Conservation (phyloP, 1,140 invertebrate genomes). For the Macrobrachium rosenbergii region DNA sequence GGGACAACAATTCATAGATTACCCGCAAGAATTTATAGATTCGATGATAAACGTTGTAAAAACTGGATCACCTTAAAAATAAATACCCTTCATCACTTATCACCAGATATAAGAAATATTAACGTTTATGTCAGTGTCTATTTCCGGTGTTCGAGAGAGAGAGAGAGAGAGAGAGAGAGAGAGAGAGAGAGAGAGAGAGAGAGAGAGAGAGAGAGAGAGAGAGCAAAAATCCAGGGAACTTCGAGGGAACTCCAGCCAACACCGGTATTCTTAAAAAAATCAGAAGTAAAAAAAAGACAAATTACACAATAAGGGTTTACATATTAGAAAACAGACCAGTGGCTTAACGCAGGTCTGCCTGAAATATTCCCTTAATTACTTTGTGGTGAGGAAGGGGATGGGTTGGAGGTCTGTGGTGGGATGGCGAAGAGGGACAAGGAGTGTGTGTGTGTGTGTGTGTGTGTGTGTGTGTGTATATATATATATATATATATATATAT, state of each 20-base stretch:
- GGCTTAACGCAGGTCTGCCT: neutral
- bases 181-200: conserved; percentile 3
- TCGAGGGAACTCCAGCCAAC: too few species aligned
- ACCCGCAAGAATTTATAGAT: too few species aligned
- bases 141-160: too few species aligned
- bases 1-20: too few species aligned
- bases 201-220: conserved; percentile 49
- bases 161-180: neutral
- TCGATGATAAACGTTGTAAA: too few species aligned
- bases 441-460: too few species aligned
- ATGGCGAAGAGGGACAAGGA: neutral
- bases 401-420: neutral
- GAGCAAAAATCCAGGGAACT: neutral
- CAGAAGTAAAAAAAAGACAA: too few species aligned
- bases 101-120: too few species aligned
- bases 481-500: conserved; percentile 21
- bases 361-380: neutral
- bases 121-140: too few species aligned
- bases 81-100: too few species aligned
- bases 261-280: too few species aligned
- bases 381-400: neutral
- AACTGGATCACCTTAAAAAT: too few species aligned
- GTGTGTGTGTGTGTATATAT: neutral
- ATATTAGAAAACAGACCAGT: neutral
- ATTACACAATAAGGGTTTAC: neutral